phyloP scores from a whole-genome alignment of 2,113 vertebrate species.

The Nerophis lumbriciformis region DNA sequence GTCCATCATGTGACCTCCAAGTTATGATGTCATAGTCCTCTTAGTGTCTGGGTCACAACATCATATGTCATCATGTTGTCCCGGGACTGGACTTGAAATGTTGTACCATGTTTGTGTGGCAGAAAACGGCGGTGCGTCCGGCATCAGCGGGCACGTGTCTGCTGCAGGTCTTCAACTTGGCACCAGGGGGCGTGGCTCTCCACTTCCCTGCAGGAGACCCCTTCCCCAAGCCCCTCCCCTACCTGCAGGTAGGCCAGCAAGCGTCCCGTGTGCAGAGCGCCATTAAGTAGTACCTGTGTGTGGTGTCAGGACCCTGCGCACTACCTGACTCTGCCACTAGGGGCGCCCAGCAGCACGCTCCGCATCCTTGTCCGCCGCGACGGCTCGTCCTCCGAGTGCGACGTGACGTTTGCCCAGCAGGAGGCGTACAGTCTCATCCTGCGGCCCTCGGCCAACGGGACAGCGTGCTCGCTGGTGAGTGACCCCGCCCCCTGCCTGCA shows the following conservation, averaged over 20 bases:
- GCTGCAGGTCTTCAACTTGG: conserved; percentile 83
- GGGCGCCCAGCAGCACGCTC: conserved; percentile 48
- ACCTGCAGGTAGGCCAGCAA: conserved; percentile 67
- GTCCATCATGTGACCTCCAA: too few species aligned
- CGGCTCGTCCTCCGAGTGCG: conserved; percentile 42
- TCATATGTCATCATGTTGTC: too few species aligned
- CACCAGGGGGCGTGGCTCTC: conserved; percentile 67
- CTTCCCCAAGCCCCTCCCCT: conserved; percentile 63
- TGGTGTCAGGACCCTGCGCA: conserved; percentile 74
- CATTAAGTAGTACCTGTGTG: background rate
- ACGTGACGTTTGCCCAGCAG: conserved; percentile 56
- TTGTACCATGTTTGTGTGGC: conserved; percentile 14
- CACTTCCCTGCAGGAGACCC: conserved; percentile 44
- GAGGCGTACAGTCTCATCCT: conserved; percentile 79
- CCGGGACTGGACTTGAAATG: too few species aligned
- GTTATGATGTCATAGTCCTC: too few species aligned
- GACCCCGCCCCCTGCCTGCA: background rate
- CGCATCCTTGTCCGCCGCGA: conserved; percentile 52
- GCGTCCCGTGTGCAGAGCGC: too few species aligned
- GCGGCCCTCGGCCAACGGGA: conserved; percentile 32
- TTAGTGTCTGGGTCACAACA: too few species aligned
- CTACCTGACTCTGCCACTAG: conserved; percentile 74
- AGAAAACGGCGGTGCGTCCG: conserved; percentile 77
- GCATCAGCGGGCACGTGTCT: conserved; percentile 72
- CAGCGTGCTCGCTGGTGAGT: conserved; percentile 80